Percentiles rank a stretch among this genome's conserved stretches.
These are phyloP conservation scores for Polypedilum pembai DNA, from an alignment of 1,140 invertebrate genomes.

Conservation along the genomic window DNA sequence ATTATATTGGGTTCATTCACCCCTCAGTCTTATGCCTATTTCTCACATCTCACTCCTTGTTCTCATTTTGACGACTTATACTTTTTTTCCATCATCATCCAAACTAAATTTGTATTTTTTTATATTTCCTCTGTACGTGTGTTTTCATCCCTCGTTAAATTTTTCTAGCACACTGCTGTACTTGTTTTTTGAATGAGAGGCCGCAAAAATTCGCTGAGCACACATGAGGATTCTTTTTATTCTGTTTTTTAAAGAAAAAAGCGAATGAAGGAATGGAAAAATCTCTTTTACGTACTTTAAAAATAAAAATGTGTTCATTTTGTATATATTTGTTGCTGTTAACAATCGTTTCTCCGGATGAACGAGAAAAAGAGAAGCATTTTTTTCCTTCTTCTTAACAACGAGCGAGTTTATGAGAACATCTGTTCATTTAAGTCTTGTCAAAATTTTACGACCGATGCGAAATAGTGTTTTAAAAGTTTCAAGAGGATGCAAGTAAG, in stretches of 20 bases:
- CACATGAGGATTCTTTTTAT: not conserved
- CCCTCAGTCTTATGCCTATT: not conserved
- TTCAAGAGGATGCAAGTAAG: not conserved
- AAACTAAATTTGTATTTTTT: too few species aligned
- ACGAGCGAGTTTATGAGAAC: not conserved
- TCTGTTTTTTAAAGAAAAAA: not conserved
- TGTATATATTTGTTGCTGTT: too few species aligned
- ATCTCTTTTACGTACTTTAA: not conserved
- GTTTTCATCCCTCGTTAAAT: not conserved
- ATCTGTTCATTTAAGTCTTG: not conserved
- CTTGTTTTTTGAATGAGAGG: not conserved
- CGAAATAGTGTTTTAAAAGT: not conserved
- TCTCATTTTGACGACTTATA: not conserved
- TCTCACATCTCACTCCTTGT: not conserved
- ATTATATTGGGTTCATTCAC: not conserved
- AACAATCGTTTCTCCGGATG: slow-evolving; percentile 10
- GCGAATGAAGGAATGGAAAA: not conserved
- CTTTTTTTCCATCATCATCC: not conserved
- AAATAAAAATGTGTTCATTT: not conserved
- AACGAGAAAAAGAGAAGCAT: not conserved
- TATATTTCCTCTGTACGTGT: not conserved
- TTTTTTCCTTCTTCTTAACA: slow-evolving; percentile 6
- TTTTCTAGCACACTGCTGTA: not conserved
- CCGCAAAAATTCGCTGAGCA: not conserved
- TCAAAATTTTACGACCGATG: not conserved